Evolutionary conservation across 2,113 vertebrate species (phyloP).

Genomic region (Vidua chalybeata): DNA sequence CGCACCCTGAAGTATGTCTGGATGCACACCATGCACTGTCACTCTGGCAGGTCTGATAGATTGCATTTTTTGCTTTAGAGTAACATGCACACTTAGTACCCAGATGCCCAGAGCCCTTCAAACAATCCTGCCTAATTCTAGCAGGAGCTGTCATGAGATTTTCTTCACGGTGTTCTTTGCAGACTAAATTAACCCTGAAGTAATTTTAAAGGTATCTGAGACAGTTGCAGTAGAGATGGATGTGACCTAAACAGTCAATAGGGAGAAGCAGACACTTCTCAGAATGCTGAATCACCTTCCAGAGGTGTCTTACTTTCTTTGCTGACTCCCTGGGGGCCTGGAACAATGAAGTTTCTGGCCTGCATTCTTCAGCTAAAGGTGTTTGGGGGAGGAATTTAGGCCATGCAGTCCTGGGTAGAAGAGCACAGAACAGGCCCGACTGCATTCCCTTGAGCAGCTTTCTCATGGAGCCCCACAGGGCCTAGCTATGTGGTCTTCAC

Average conservation of each 20-base stretch:
- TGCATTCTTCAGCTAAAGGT: neutral
- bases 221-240: neutral
- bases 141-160: neutral
- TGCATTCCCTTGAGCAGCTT: conserved; percentile 13
- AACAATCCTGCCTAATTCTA: neutral
- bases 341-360: conserved; percentile 9
- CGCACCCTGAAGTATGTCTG: neutral
- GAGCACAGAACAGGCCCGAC: conserved; percentile 28
- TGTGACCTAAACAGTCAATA: neutral
- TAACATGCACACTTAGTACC: rapidly evolving
- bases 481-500: neutral
- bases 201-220: neutral
- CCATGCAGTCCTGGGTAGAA: neutral
- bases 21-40: neutral
- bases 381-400: conserved; percentile 17
- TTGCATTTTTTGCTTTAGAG: neutral
- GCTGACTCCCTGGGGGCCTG: neutral
- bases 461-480: neutral
- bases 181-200: neutral
- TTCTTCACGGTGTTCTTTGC: neutral
- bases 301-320: neutral
- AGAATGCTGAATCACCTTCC: neutral
- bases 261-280: neutral
- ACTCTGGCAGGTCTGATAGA: neutral
- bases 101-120: neutral